Conservation (phyloP, 2,888 invertebrate genomes). For the Athalia circularis region DNA sequence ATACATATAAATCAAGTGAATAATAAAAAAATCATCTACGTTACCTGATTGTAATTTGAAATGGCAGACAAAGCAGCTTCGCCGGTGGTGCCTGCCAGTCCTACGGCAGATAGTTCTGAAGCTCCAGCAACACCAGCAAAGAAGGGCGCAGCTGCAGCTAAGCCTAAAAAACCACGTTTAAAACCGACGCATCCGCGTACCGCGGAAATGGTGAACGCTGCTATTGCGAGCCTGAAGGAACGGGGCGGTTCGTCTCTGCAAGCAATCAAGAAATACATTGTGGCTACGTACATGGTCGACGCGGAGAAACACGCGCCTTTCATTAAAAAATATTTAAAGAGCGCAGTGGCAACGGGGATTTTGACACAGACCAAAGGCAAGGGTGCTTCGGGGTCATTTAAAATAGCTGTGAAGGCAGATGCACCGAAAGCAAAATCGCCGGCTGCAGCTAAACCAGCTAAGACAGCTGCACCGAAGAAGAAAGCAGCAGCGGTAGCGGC, state of each 20-base stretch:
- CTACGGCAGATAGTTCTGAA: constrained; percentile 12
- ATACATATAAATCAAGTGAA: too few relatives aligned
- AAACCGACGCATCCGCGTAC: constrained; percentile 75
- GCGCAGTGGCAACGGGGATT: constrained; percentile 75
- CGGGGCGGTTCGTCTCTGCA: constrained; percentile 77
- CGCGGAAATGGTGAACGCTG: constrained; percentile 77
- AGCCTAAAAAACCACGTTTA: constrained; percentile 65
- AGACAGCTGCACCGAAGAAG: constrained; percentile 52
- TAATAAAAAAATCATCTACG: too few relatives aligned
- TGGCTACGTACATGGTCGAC: constrained; percentile 77
- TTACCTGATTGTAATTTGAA: background rate
- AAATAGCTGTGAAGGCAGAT: constrained; percentile 65
- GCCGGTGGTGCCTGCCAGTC: constrained; percentile 31
- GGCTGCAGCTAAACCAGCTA: constrained; percentile 39
- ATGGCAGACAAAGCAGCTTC: constrained; percentile 34
- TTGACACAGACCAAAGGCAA: constrained; percentile 76
- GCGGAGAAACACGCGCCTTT: constrained; percentile 76
- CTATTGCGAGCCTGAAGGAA: constrained; percentile 76
- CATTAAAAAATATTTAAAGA: constrained; percentile 78
- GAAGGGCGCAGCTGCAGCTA: constrained; percentile 57
- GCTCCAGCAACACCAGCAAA: constrained; percentile 54
- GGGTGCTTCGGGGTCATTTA: constrained; percentile 75
- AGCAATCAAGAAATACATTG: constrained; percentile 80
- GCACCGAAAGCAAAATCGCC: constrained; percentile 39
- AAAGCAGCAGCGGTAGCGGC: constrained; percentile 38